Base-by-base conservation (phyloP, 2,797 vertebrate species). In the Halcyon chelicuti region DNA sequence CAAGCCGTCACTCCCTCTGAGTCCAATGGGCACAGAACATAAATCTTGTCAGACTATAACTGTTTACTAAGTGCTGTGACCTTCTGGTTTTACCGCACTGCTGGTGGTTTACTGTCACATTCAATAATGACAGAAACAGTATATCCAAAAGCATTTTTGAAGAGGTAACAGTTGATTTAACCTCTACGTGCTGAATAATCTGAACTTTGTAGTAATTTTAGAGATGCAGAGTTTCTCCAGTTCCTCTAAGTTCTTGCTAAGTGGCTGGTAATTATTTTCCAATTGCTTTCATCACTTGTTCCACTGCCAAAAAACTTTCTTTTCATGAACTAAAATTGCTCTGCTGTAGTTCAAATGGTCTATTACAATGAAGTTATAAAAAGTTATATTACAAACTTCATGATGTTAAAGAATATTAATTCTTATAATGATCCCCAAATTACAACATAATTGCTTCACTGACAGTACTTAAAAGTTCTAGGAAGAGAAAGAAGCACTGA, bases 381-480 rank as follows among this genome's bases (percentile, higher is more conserved):
- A 93, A 80, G n/a, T n/a, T n/a, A 72, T 55, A 76, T 60, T 84
- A 84, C 47, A 88, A 94, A 93, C 28, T 72, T 88, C 25, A 40
- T 35, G 33, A 93, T 70, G 40, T 65, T 75, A 70, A 91, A 93
- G 58, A 95, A 84, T 88, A 91, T 55, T 68, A 84, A 78, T 91
- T 94, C 76, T 78, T 81, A 91, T 46, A 91, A 95, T 46, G 55
- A 81, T 61, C 9, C 52, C 23, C 37, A 86, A 90, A 86, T 84
- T 76, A 78, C 66, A 91, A 76, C 55, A 55, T 66, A 83, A 92
- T 90, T 91, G 70, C 81, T 96, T 88, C 71, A 66, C 44, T 79
- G 60, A 49, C 37, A 88, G 66, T 70, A 84, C 31, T 84, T 77
- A 67, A 81, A 90, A 81, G 25, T 91, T 86, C n/a, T 40, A 81